Percentiles rank a stretch among this genome's conserved stretches.
phyloP scores from a whole-genome alignment of 2,888 invertebrate species.

The Archaeoteleia sp. region DNA sequence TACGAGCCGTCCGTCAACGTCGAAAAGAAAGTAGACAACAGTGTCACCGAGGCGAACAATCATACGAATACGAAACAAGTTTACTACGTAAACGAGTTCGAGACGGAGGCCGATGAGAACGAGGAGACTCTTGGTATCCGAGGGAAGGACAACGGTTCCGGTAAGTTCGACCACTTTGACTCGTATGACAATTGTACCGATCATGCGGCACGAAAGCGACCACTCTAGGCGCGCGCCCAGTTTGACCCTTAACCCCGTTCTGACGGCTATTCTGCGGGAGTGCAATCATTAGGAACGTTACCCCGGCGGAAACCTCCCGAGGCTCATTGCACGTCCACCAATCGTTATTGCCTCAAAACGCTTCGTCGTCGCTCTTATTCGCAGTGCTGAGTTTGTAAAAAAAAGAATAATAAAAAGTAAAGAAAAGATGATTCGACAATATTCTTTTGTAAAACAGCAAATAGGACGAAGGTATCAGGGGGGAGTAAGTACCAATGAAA shows the following conservation, averaged over 20 bases:
- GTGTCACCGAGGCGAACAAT: conserved; percentile 52
- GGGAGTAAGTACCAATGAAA: too few relatives aligned
- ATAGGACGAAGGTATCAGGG: too few relatives aligned
- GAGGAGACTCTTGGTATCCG: conserved; percentile 57
- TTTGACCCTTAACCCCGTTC: conserved; percentile 8
- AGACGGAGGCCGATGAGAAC: conserved; percentile 63
- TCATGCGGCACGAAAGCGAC: background rate
- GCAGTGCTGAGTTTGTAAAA: background rate
- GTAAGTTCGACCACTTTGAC: conserved; percentile 46
- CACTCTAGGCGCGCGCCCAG: background rate
- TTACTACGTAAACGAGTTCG: conserved; percentile 67
- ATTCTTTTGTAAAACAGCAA: too few relatives aligned
- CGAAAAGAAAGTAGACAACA: conserved; percentile 45
- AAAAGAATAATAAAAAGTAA: too few relatives aligned
- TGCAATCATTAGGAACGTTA: conserved; percentile 19
- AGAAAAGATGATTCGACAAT: too few relatives aligned
- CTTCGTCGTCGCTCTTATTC: conserved; percentile 4
- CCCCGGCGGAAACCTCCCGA: conserved; percentile 6
- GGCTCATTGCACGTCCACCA: conserved; percentile 25
- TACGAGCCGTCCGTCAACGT: conserved; percentile 46
- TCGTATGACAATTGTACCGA: background rate
- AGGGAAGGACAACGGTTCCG: conserved; percentile 59
- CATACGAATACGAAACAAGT: too few relatives aligned
- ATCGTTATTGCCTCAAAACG: conserved; percentile 16
- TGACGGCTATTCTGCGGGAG: conserved; percentile 3